phyloP scores from a whole-genome alignment of 2,113 vertebrate species.

The Ptyas mucosa region DNA sequence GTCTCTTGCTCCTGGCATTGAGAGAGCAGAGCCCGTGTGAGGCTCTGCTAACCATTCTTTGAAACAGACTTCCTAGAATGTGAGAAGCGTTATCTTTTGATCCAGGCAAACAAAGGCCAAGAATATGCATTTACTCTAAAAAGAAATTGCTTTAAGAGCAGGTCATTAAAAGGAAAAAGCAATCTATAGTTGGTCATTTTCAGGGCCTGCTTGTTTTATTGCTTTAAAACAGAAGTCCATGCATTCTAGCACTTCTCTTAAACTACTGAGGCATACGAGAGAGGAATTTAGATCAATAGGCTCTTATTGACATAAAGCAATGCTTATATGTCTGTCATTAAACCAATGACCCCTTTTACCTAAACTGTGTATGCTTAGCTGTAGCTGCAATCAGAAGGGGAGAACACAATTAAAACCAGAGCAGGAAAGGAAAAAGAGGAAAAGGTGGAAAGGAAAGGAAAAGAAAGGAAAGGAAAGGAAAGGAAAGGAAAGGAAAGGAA shows the following conservation, averaged over 20 bases:
- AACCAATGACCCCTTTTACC: background rate
- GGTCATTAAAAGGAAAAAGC: background rate
- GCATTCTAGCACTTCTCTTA: background rate
- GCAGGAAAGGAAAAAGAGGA: background rate
- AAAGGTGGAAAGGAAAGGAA: background rate
- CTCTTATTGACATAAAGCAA: constrained; percentile 15
- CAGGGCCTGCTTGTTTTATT: constrained; percentile 5
- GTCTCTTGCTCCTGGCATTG: background rate
- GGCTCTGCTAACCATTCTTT: background rate
- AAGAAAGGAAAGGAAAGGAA: background rate
- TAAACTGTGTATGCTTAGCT: background rate
- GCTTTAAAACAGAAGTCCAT: background rate
- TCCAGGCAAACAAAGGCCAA: background rate
- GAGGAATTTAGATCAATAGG: constrained; percentile 7
- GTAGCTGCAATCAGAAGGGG: background rate
- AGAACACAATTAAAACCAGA: background rate
- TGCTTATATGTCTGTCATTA: background rate
- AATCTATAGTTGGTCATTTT: background rate
- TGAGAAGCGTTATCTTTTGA: background rate
- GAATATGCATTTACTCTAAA: background rate
- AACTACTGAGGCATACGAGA: background rate
- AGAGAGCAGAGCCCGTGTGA: background rate
- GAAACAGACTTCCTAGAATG: background rate
- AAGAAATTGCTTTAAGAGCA: background rate
- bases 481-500: background rate